Base-by-base conservation (phyloP, 2,797 vertebrate species). In the Remorina albescens region DNA sequence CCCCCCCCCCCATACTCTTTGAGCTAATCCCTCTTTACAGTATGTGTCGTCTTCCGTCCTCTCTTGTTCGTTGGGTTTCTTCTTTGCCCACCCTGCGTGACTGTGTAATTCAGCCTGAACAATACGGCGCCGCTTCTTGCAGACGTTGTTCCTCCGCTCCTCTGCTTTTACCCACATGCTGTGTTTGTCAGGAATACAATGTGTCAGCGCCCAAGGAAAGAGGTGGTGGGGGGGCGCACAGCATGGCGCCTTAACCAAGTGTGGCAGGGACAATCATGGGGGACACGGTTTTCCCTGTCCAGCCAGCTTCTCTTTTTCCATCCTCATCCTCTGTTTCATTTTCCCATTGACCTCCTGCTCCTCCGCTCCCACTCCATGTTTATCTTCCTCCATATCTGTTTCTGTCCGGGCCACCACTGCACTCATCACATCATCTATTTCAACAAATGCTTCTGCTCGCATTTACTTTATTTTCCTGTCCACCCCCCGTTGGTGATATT, bases 381-480 rank as follows among this genome's bases (percentile, higher is more conserved):
- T 54, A 49, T 77, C 68, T 39, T 55, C 65, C 59, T 74, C 66
- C 63, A 32, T 75, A 69, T 75, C 51, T 53, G 57, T 49, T 67
- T 76, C 78, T 83, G 78, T 85, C 47, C 60, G 59, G 81, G 79
- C 81, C 74, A 50, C 70, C 63, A 36, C 50, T 26, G 37, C 11
- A 10, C 68, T 83, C 72, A 82, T 84, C 72, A 75, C 84, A 63
- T 81, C 72, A 63, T 78, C 76, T n/a, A 34, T 79, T 85, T 78
- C 28, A 54, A 66, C 72, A 79, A 86, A 81, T 56, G 68, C 75
- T 76, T 88, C 83, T 69, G 76, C 83, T 88, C 80, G 78, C 83
- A 83, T 87, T 91, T 82, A 80, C 79, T 87, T 83, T 75, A 84
- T 84, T 85, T 83, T 71, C 83, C 76, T 53, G 72, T 78, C 77